phyloP scores from a whole-genome alignment of 2,113 vertebrate species.

The Montifringilla adamsi region DNA sequence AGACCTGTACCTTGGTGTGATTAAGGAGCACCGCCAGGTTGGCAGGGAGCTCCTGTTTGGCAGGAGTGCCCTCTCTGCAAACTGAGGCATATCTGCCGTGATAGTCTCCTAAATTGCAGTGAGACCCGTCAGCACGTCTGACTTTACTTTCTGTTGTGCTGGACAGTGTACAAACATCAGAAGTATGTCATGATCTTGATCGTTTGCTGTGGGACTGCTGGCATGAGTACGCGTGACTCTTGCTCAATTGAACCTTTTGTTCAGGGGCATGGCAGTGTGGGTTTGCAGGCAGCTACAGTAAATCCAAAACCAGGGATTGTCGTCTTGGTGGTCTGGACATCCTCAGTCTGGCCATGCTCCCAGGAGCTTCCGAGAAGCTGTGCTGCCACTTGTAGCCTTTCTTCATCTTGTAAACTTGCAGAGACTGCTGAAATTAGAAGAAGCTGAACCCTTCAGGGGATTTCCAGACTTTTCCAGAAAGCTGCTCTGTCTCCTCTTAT shows the following conservation, averaged over 20 bases:
- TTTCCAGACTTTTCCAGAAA: not conserved
- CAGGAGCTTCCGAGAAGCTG: slow-evolving; percentile 49
- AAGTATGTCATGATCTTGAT: slow-evolving; percentile 60
- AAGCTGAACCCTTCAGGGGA: slow-evolving; percentile 8
- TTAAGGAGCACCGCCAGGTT: not conserved
- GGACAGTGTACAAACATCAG: slow-evolving; percentile 36
- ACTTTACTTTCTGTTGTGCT: slow-evolving; percentile 31
- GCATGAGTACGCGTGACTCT: slow-evolving; percentile 43
- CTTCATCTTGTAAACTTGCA: not conserved
- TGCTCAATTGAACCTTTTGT: slow-evolving; percentile 67
- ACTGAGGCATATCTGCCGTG: not conserved
- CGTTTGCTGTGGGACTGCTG: slow-evolving; percentile 51
- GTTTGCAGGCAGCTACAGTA: slow-evolving; percentile 41
- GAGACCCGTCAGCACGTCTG: not conserved
- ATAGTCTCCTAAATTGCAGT: not conserved
- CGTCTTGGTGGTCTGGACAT: slow-evolving; percentile 39
- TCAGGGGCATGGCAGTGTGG: slow-evolving; percentile 32
- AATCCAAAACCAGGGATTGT: slow-evolving; percentile 21
- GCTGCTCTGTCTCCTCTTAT: not conserved
- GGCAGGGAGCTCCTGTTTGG: not conserved
- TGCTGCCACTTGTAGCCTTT: slow-evolving; percentile 1
- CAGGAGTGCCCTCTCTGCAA: not conserved
- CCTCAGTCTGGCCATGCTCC: slow-evolving; percentile 14
- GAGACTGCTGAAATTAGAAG: not conserved
- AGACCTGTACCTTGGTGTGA: not conserved